Base-by-base conservation (phyloP, 2,797 vertebrate species). In the Enteromius trimaculatus region DNA sequence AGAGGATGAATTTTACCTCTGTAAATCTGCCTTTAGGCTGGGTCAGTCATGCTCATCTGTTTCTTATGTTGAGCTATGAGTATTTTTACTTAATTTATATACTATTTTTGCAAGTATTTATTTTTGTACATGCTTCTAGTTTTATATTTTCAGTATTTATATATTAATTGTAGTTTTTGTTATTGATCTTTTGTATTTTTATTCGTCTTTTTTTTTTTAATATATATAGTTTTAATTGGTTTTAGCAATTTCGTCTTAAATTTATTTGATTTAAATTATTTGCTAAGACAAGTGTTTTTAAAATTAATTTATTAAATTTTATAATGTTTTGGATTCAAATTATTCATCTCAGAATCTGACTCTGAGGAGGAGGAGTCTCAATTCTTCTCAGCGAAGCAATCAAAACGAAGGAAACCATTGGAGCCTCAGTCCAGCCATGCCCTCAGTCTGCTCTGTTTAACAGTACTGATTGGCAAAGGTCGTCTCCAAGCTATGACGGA, bases 301-400 rank as follows among this genome's bases (percentile, higher is more conserved):
- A 42, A 47, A 44, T 53, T 14, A 13, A 23, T 66, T 21, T 37
- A 3, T 26, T 70, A n/a, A n/a, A n/a, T n/a, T n/a, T n/a, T n/a
- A n/a, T 16, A n/a, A 2, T 4, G 16, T 49, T 49, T 31, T 34
- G 1, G 19, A 26, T 31, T 64, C 14, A 31, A 0, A 53, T 16
- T 85, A 6, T 79, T 69, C 42, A 6, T 82, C 21, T 66, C 86
- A 98, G 97, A 98, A 90, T 98, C 96, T 0, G 97, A 98, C 89
- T 98, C 97, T 0, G 97, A 98, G 0, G 97, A 98, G 0, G 97
- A 98, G 6, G 97, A 97, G 3, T 75, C 94, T 79, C 94, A 91
- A 47, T 96, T 95, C 91, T 94, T 93, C 90, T 92, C 96, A 0
- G 91, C 92, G 75, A 94, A 80, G 21, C 92, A 95, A 3, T 87